Conservation (phyloP, 2,888 invertebrate genomes). For the Pseudanteris insignis region DNA sequence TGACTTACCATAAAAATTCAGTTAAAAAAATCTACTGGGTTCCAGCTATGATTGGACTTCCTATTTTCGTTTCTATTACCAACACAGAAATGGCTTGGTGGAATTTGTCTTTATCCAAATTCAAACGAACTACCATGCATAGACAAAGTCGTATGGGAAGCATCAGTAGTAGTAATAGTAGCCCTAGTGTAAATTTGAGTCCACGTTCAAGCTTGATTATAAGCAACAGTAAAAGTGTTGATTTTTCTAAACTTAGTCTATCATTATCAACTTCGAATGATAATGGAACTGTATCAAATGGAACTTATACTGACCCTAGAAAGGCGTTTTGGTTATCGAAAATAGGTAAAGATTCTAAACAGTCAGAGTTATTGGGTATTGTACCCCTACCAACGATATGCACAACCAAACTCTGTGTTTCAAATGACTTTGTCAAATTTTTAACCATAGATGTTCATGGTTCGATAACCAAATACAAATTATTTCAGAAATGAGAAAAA, state of each 20-base stretch:
- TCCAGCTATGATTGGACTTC: conserved; percentile 48
- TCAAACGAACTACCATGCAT: conserved; percentile 38
- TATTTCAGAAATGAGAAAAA: conserved; percentile 24
- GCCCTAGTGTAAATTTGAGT: conserved; percentile 43
- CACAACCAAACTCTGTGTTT: conserved; percentile 57
- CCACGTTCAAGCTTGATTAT: conserved; percentile 44
- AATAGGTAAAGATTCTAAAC: conserved; percentile 49
- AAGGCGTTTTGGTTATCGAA: conserved; percentile 54
- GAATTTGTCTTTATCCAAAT: conserved; percentile 52
- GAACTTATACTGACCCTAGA: not conserved
- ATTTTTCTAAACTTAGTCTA: conserved; percentile 17
- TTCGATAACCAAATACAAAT: conserved; percentile 48
- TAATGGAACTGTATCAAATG: conserved; percentile 6
- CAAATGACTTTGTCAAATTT: conserved; percentile 60
- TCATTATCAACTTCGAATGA: conserved; percentile 6
- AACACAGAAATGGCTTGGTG: conserved; percentile 61
- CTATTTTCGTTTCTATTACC: conserved; percentile 58
- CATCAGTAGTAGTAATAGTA: conserved; percentile 50
- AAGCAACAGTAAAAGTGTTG: conserved; percentile 34
- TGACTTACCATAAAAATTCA: conserved; percentile 54
- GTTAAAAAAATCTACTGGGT: conserved; percentile 59
- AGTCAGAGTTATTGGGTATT: conserved; percentile 53
- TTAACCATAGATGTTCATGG: conserved; percentile 61
- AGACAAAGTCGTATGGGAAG: conserved; percentile 52
- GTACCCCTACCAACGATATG: conserved; percentile 56